Conservation (phyloP, 2,797 vertebrate genomes). For the Alca torda region DNA sequence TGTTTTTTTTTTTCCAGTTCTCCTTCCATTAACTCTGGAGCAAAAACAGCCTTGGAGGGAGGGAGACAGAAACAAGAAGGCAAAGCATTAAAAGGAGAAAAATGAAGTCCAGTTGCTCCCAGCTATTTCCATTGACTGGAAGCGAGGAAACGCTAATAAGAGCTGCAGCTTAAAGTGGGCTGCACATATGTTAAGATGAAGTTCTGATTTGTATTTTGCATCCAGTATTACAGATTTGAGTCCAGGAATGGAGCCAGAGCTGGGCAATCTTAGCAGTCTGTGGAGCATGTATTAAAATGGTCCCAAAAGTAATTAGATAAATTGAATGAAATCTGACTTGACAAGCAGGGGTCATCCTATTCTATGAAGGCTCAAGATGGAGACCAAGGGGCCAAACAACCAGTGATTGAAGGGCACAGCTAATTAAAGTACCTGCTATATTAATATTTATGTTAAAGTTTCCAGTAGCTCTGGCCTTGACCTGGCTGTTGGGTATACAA, state of each 20-base stretch:
- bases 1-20: background rate
- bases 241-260: background rate
- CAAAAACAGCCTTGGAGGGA: background rate
- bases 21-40: background rate
- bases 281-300: conserved; percentile 5
- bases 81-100: conserved; percentile 11
- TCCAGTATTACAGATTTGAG: background rate
- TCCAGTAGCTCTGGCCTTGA: conserved; percentile 51
- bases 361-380: conserved; percentile 52
- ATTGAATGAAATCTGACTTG: conserved; percentile 60
- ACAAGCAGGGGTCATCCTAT: conserved; percentile 55
- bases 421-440: conserved; percentile 66
- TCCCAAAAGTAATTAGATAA: conserved; percentile 63
- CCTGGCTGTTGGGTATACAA: conserved; percentile 47
- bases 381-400: conserved; percentile 59
- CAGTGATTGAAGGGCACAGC: conserved; percentile 54
- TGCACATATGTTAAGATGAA: background rate
- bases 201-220: conserved; percentile 16
- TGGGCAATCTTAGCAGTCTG: background rate
- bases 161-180: background rate
- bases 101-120: background rate
- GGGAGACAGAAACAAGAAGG: background rate
- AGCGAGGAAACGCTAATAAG: background rate
- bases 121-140: conserved; percentile 25
- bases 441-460: conserved; percentile 70